These are phyloP conservation scores for Mactra quadrangularis DNA, from an alignment of 1,140 invertebrate genomes.

Conservation along the genomic window DNA sequence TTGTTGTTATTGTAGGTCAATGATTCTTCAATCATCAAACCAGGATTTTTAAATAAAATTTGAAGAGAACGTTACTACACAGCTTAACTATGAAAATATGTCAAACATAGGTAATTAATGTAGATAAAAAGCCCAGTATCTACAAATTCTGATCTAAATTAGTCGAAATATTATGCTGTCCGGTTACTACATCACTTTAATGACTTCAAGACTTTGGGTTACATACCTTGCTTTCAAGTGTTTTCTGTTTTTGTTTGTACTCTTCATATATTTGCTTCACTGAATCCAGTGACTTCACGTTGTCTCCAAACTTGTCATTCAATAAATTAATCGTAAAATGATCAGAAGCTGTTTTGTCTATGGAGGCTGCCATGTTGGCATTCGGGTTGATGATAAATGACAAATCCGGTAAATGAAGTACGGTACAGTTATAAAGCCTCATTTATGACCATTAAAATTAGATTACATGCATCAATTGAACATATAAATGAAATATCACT, in stretches of 20 bases:
- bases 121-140: too few species aligned
- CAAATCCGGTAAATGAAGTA: not conserved
- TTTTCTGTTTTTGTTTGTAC: constrained; percentile 85
- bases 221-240: constrained; percentile 42
- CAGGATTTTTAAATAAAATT: too few species aligned
- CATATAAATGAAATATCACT: too few species aligned
- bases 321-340: constrained; percentile 83
- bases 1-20: too few species aligned
- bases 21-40: too few species aligned
- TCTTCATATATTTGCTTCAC: constrained; percentile 81
- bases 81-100: too few species aligned
- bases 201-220: not conserved
- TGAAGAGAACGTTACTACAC: too few species aligned
- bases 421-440: not conserved
- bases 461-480: too few species aligned
- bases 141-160: too few species aligned
- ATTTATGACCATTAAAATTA: too few species aligned
- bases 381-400: not conserved
- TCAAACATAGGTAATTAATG: too few species aligned
- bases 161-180: too few species aligned
- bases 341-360: constrained; percentile 48
- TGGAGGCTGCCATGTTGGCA: constrained; percentile 75
- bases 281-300: constrained; percentile 84
- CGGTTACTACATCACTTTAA: not conserved
- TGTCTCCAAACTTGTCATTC: constrained; percentile 84